Conservation (phyloP, 2,888 invertebrate genomes). For the Drosophila greeni region DNA sequence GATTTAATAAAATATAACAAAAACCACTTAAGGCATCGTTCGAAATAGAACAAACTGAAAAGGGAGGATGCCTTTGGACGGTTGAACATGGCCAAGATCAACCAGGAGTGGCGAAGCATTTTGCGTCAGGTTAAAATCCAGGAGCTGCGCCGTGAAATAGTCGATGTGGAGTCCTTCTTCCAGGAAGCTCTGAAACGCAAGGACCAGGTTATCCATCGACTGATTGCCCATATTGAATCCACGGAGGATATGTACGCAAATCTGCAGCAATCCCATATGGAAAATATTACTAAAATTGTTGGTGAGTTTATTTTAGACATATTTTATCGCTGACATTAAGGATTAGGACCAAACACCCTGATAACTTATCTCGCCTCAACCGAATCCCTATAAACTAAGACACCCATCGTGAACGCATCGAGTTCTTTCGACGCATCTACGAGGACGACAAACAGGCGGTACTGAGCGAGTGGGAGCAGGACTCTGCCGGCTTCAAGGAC, state of each 20-base stretch:
- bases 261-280: constrained; percentile 86
- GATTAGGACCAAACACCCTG: neutral
- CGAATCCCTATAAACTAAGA: constrained; percentile 78
- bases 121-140: constrained; percentile 87
- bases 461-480: constrained; percentile 80
- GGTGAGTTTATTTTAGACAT: constrained; percentile 79
- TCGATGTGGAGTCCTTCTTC: constrained; percentile 80
- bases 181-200: constrained; percentile 82
- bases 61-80: constrained; percentile 89
- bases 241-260: constrained; percentile 87
- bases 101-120: constrained; percentile 90
- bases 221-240: constrained; percentile 84
- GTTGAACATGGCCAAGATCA: constrained; percentile 89
- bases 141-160: constrained; percentile 85
- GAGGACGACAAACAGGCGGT: constrained; percentile 81
- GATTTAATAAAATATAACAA: no score
- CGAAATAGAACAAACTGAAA: constrained; percentile 87
- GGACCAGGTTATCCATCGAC: constrained; percentile 82
- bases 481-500: constrained; percentile 80
- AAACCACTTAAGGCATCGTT: constrained; percentile 29
- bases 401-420: constrained; percentile 81
- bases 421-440: constrained; percentile 81
- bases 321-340: neutral
- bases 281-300: constrained; percentile 84
- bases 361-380: neutral